Percentiles rank a stretch among this genome's conserved stretches.
These are phyloP conservation scores for Lathronympha strigana DNA, from an alignment of 2,888 invertebrate species.

Conservation along the genomic window DNA sequence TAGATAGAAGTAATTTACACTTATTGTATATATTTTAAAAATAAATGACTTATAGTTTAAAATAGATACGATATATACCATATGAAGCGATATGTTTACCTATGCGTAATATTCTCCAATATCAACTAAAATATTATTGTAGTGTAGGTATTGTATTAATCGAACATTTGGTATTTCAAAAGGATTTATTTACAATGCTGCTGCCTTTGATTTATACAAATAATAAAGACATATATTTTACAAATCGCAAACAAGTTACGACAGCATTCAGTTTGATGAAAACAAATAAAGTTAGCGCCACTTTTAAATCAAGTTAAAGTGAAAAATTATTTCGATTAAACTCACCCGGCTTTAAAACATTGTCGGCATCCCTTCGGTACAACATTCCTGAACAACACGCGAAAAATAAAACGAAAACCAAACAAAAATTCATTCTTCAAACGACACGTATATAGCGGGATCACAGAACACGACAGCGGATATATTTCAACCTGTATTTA, in stretches of 20 bases:
- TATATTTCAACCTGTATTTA: constrained; percentile 81
- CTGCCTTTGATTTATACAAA: no score
- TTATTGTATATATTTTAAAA: no score
- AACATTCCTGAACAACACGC: constrained; percentile 72
- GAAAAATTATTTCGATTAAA: constrained; percentile 35
- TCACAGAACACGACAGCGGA: constrained; percentile 69
- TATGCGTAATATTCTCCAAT: no score
- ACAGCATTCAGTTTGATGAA: constrained; percentile 21
- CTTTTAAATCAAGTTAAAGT: constrained; percentile 11
- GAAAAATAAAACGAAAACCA: constrained; percentile 74
- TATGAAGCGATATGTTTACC: no score
- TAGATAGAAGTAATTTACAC: no score
- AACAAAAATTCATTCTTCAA: constrained; percentile 79
- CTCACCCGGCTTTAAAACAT: constrained; percentile 78
- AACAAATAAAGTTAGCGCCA: constrained; percentile 19
- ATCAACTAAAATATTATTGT: no score
- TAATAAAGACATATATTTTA: background rate
- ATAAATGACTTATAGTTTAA: no score
- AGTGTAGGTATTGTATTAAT: no score
- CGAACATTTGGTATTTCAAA: no score
- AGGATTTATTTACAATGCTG: background rate
- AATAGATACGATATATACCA: no score
- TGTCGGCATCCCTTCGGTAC: constrained; percentile 74
- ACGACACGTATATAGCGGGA: constrained; percentile 71
- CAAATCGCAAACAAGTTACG: background rate